Evolutionary conservation across 2,888 invertebrate genomes (phyloP), one percentile per base, ranked within the genome.

Genomic region (Ectemnius cavifrons): DNA sequence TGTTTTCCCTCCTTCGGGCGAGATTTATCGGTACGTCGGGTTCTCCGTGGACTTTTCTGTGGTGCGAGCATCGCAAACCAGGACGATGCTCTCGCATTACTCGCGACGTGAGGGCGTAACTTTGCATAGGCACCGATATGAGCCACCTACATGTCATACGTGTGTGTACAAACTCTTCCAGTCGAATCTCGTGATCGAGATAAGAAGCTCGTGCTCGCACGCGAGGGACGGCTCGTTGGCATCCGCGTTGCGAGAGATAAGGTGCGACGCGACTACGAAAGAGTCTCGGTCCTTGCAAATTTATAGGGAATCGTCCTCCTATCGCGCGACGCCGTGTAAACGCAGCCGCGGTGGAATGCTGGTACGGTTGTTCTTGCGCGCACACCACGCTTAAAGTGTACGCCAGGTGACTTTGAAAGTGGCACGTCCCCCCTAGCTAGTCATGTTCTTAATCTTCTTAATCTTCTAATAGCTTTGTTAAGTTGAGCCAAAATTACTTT

Each of bases 191-290:
- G 79, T 58, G 81, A 82, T 82, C 79, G 79, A 67, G 82, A 82
- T 81, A 83, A 82, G 79, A 71, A 71, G 72, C 79, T 74, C 74
- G 69, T 63, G 63, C 73, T 66, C 69, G 78, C 70, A 67, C 72
- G 72, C 71, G 82, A 49, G 65, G 73, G 77, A 78, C 71, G 74
- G 63, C 77, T 75, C 77, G 81, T 82, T 81, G 83, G 77, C 77
- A 83, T 77, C 71, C 73, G 69, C 73, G 59, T 77, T 81, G 73
- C 61, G 71, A 75, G 37, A 37, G 82, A 83, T 83, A 83, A 83
- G 77, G 69, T 77, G 65, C 81, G 83, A 75, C 71, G 70, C 79
- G 82, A 83, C 83, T 83, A 83, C 83, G 76, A 83, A 83, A 81
- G 71, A 79, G 77, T 75, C 81, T 62, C 59, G 60, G 16, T 37